phyloP scores from a whole-genome alignment of 2,888 invertebrate genomes.

The Acanthacorydalis orientalis region DNA sequence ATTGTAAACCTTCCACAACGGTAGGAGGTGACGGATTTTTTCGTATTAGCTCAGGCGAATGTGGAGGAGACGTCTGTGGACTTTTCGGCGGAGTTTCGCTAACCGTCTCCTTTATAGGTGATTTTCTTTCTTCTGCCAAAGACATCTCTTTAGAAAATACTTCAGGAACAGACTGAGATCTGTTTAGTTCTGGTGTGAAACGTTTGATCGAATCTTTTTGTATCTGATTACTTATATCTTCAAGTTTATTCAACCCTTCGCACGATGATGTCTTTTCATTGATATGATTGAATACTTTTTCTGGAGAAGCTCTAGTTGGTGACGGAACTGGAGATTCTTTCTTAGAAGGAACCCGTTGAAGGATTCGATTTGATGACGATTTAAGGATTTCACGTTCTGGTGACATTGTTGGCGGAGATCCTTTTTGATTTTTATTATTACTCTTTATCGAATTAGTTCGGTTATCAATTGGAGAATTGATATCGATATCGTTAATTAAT shows the following conservation, averaged over 20 bases:
- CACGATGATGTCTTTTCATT: too few relatives aligned
- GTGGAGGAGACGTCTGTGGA: slow-evolving; percentile 9
- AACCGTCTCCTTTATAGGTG: neutral
- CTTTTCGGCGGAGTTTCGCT: slow-evolving; percentile 10
- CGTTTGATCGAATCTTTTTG: too few relatives aligned
- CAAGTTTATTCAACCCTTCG: too few relatives aligned
- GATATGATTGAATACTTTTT: too few relatives aligned
- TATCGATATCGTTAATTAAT: too few relatives aligned
- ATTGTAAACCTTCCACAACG: slow-evolving; percentile 32
- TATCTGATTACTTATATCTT: too few relatives aligned
- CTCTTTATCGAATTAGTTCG: too few relatives aligned
- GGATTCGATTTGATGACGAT: neutral
- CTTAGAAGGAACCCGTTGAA: neutral
- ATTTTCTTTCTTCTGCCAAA: neutral
- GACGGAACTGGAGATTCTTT: neutral
- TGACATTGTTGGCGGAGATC: neutral
- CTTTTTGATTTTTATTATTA: neutral
- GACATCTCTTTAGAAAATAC: neutral
- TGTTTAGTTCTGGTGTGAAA: too few relatives aligned
- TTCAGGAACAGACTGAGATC: too few relatives aligned
- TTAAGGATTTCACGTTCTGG: neutral
- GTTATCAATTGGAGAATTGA: too few relatives aligned
- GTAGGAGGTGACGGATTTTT: slow-evolving; percentile 8
- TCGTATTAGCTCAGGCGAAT: slow-evolving; percentile 4
- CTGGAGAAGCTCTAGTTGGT: too few relatives aligned